Percentiles rank a stretch among this genome's conserved stretches.
phyloP scores from a whole-genome alignment of 2,888 invertebrate genomes.

The Sesamia inferens region DNA sequence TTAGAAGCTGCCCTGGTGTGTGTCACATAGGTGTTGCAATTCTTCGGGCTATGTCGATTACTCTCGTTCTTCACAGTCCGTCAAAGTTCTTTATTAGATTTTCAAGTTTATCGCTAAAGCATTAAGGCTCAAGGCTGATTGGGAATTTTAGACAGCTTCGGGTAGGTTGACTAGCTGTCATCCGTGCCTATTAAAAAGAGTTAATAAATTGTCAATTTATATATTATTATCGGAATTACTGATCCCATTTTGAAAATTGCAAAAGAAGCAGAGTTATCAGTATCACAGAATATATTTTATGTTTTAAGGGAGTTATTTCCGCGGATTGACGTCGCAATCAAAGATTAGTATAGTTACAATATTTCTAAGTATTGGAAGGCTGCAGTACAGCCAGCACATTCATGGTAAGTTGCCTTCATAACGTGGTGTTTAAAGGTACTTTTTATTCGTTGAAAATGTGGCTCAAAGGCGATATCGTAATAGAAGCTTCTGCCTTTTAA shows the following conservation, averaged over 20 bases:
- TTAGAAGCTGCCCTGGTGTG: no score
- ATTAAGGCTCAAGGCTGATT: no score
- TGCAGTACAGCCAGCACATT: background rate
- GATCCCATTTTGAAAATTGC: background rate
- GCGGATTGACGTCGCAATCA: background rate
- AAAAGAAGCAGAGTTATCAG: background rate
- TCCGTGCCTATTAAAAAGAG: no score
- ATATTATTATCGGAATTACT: background rate
- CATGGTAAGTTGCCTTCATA: background rate
- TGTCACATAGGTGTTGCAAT: no score
- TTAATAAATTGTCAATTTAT: background rate
- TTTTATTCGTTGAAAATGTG: conserved; percentile 1
- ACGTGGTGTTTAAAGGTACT: background rate
- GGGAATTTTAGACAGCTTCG: no score
- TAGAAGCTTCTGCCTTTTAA: conserved; percentile 12
- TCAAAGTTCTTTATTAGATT: no score
- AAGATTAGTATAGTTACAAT: no score
- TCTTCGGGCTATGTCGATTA: no score
- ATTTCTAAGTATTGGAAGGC: no score
- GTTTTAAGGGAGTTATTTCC: background rate
- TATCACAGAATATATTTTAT: background rate
- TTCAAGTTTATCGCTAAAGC: no score
- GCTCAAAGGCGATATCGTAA: conserved; percentile 8
- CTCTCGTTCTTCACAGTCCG: no score
- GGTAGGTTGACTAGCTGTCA: no score